Conservation (phyloP, 1,140 invertebrate genomes). For the Platyura marginata region DNA sequence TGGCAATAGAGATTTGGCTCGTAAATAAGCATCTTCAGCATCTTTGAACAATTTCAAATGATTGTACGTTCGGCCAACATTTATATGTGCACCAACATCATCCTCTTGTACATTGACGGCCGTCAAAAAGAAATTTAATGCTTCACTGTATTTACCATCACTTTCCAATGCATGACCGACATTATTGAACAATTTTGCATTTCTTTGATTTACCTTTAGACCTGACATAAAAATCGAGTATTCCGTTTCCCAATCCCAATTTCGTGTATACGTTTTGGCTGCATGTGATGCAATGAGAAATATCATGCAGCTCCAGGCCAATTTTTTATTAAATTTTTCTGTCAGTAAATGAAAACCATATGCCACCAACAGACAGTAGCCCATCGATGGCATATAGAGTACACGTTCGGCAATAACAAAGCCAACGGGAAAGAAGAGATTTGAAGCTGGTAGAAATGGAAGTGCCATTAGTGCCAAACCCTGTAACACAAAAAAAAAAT, state of each 20-base stretch:
- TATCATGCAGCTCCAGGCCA: slow-evolving; percentile 36
- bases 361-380: slow-evolving; percentile 83
- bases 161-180: slow-evolving; percentile 89
- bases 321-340: slow-evolving; percentile 28
- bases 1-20: slow-evolving; percentile 74
- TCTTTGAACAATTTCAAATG: slow-evolving; percentile 79
- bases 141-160: slow-evolving; percentile 64
- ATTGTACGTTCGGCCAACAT: slow-evolving; percentile 87
- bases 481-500: slow-evolving; percentile 29
- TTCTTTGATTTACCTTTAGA: slow-evolving; percentile 73
- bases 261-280: slow-evolving; percentile 67
- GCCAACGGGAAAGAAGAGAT: slow-evolving; percentile 92
- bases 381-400: slow-evolving; percentile 94
- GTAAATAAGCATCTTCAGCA: slow-evolving; percentile 80
- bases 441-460: slow-evolving; percentile 89
- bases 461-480: slow-evolving; percentile 69
- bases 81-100: slow-evolving; percentile 92
- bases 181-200: slow-evolving; percentile 94
- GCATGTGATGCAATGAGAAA: slow-evolving; percentile 55
- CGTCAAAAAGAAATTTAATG: slow-evolving; percentile 78
- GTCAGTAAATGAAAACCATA: slow-evolving; percentile 43
- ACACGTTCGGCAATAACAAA: slow-evolving; percentile 94
- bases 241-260: slow-evolving; percentile 84
- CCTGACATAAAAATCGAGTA: slow-evolving; percentile 86
- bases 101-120: slow-evolving; percentile 86